These are phyloP conservation scores for Epistrophe grossulariae DNA, from an alignment of 2,888 invertebrate species.

Conservation along the genomic window DNA sequence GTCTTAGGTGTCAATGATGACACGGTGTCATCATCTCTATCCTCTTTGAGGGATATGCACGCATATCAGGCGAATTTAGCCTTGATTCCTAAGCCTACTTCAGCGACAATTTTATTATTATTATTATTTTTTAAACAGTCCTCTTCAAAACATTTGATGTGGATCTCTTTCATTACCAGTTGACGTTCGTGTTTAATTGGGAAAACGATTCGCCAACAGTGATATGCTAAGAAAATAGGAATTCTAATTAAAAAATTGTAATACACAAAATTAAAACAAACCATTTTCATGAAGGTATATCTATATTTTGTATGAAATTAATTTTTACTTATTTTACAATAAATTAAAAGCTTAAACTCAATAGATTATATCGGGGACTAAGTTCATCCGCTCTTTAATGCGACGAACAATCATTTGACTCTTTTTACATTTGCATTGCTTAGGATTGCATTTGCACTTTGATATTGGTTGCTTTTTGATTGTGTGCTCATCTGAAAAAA, in stretches of 20 bases:
- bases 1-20: no score
- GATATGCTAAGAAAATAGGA: not conserved
- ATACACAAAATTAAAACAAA: not conserved
- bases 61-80: no score
- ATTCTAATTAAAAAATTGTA: not conserved
- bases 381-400: slow-evolving; percentile 56
- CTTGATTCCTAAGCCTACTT: no score
- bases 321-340: slow-evolving; percentile 5
- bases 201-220: not conserved
- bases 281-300: not conserved
- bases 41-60: no score
- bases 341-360: slow-evolving; percentile 33
- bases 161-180: no score
- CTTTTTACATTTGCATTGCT: slow-evolving; percentile 79
- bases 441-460: slow-evolving; percentile 80
- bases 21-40: no score
- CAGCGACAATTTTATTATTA: no score
- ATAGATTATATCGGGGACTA: slow-evolving; percentile 64
- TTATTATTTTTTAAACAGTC: no score
- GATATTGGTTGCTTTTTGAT: slow-evolving; percentile 65
- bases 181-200: not conserved
- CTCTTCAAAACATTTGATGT: no score
- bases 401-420: slow-evolving; percentile 59
- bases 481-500: slow-evolving; percentile 50
- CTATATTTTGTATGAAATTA: slow-evolving; percentile 22